A percentile compares a stretch with the other conserved stretches of the same genome.
phyloP scores from a whole-genome alignment of 2,797 vertebrate species.

The Syngnathus rostellatus region DNA sequence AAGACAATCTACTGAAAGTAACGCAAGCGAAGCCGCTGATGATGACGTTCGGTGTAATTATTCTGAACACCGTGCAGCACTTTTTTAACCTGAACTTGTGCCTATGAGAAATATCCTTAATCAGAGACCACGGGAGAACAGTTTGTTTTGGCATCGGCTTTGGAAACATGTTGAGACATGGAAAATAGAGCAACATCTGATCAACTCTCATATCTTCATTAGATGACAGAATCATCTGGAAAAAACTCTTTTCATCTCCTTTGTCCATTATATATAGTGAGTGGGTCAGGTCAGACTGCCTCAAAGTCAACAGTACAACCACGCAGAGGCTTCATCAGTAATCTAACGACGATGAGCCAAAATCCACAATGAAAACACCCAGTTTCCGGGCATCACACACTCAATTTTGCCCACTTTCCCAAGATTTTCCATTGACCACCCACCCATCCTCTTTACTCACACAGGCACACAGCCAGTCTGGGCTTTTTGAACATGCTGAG shows the following conservation, averaged over 20 bases:
- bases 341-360: constrained; percentile 38
- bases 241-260: constrained; percentile 34
- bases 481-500: constrained; percentile 28
- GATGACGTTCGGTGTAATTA: constrained; percentile 10
- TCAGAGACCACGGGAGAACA: constrained; percentile 39
- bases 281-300: constrained; percentile 28
- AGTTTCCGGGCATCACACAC: constrained; percentile 37
- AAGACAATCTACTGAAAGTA: constrained; percentile 13
- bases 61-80: constrained; percentile 11
- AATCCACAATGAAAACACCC: constrained; percentile 52
- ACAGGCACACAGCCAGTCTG: constrained; percentile 27
- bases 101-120: constrained; percentile 42
- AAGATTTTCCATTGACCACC: constrained; percentile 46
- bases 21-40: constrained; percentile 11
- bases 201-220: constrained; percentile 51
- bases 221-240: constrained; percentile 41
- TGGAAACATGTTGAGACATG: constrained; percentile 52
- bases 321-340: constrained; percentile 19
- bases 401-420: constrained; percentile 37
- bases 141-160: constrained; percentile 60
- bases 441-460: constrained; percentile 58
- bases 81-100: constrained; percentile 35
- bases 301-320: constrained; percentile 29
- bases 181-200: constrained; percentile 51
- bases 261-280: constrained; percentile 31